Evolutionary conservation across 2,797 vertebrate genomes (phyloP), one percentile per base, ranked within the genome.

Genomic region (Eulemur mongoz): DNA sequence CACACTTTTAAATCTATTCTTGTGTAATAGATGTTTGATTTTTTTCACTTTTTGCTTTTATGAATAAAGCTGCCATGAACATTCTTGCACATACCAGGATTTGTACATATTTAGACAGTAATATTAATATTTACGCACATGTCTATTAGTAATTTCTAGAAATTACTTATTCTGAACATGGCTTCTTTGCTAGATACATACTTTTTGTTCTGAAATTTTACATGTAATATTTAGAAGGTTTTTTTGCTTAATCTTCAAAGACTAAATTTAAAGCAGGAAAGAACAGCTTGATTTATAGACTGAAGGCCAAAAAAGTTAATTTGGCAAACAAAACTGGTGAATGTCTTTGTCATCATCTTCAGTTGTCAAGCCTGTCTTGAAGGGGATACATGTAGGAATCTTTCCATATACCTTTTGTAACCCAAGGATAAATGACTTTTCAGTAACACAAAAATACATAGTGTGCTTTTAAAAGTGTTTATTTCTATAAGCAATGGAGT

Each of bases 211-310:
- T 70, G 38, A 75, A 94, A 94, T 70, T 69, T 92, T 76, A 67
- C 17, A 3, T 91, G 20, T 81, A 59, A 45, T 78, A 45, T 45
- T 43, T 76, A 22, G 18, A 59, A 70, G 15, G 20, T 35, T 30
- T 38, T 90, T 78, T 63, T 69, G 7, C 57, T 80, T 87, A 22
- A 1, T 73, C 32, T 69, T 86, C 48, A 38, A 50, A 87, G n/a
- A 61, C 76, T 80, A 79, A 82, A 87, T 79, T 92, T 84, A 95
- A 80, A 89, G n/a, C 35, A 91, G 18, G 27, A 82, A 90, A 76
- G n/a, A 84, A 18, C 67, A 12, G 38, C 5, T 89, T 75, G 65
- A 89, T 75, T 93, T 78, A 40, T 48, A 50, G 52, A 93, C 3
- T 48, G 17, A 89, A 92, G 15, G 12, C 18, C 25, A 61, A 54